Conservation (phyloP, 2,113 vertebrate species). For the Accipiter cooperii region DNA sequence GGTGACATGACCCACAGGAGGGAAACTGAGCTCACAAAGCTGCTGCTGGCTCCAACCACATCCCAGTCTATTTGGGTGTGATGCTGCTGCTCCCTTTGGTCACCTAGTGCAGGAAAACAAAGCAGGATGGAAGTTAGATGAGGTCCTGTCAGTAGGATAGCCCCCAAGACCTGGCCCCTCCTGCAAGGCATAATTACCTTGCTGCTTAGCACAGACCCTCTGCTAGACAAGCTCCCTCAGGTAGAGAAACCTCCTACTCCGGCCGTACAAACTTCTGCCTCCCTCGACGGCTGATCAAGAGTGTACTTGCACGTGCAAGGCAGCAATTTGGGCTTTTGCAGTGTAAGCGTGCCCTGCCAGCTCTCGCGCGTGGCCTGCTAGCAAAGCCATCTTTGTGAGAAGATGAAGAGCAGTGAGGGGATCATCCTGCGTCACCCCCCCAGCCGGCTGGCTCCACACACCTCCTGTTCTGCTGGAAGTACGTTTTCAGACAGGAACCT, state of each 20-base stretch:
- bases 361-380: not conserved
- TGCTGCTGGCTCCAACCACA: not conserved
- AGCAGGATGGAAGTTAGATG: fast-evolving
- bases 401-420: not conserved
- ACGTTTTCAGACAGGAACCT: not conserved
- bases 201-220: not conserved
- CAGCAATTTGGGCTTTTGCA: not conserved
- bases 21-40: not conserved
- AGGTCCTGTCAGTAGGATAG: not conserved
- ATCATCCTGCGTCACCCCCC: not conserved
- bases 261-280: not conserved
- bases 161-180: not conserved
- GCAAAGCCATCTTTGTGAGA: not conserved
- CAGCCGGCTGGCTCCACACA: fast-evolving
- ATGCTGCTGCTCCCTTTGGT: not conserved
- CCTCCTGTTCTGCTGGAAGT: not conserved
- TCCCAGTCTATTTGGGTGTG: not conserved
- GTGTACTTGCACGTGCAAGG: fast-evolving
- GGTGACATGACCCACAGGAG: fast-evolving
- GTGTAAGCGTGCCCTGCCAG: not conserved
- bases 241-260: not conserved
- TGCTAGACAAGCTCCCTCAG: not conserved
- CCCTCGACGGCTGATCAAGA: not conserved
- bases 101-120: not conserved
- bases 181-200: not conserved